These are phyloP conservation scores for Nixonia krombeini DNA, from an alignment of 1,140 invertebrate genomes.

Conservation along the genomic window DNA sequence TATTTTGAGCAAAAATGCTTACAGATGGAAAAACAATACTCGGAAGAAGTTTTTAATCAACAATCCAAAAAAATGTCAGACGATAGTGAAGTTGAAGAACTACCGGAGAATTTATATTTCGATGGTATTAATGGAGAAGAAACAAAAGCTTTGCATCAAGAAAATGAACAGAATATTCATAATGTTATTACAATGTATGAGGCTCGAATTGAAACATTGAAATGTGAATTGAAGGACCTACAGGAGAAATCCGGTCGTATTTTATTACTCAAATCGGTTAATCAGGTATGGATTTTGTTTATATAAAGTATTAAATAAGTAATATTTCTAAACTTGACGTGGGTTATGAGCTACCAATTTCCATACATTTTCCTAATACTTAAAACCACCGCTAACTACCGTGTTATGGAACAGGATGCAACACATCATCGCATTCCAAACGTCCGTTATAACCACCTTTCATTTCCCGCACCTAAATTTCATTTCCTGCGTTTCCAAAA, in stretches of 20 bases:
- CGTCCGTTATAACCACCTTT: too few species aligned
- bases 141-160: conserved; percentile 19
- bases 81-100: conserved; percentile 64
- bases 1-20: conserved; percentile 85
- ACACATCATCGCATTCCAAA: too few species aligned
- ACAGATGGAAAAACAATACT: conserved; percentile 83
- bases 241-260: conserved; percentile 59
- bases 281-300: conserved; percentile 55
- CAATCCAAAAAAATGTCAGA: conserved; percentile 76
- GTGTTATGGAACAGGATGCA: too few species aligned
- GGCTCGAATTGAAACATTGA: conserved; percentile 64
- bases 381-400: too few species aligned
- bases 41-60: conserved; percentile 80
- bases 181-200: conserved; percentile 56
- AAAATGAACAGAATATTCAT: conserved; percentile 5
- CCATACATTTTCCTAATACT: too few species aligned
- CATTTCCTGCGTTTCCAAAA: too few species aligned
- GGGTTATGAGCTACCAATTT: too few species aligned
- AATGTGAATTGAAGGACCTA: conserved; percentile 67
- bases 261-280: conserved; percentile 29
- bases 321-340: too few species aligned
- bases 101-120: conserved; percentile 62
- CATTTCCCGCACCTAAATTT: too few species aligned
- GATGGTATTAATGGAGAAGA: conserved; percentile 40
- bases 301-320: too few species aligned